Evolutionary conservation across 1,140 invertebrate genomes (phyloP).

Genomic region (Listronotus bonariensis): DNA sequence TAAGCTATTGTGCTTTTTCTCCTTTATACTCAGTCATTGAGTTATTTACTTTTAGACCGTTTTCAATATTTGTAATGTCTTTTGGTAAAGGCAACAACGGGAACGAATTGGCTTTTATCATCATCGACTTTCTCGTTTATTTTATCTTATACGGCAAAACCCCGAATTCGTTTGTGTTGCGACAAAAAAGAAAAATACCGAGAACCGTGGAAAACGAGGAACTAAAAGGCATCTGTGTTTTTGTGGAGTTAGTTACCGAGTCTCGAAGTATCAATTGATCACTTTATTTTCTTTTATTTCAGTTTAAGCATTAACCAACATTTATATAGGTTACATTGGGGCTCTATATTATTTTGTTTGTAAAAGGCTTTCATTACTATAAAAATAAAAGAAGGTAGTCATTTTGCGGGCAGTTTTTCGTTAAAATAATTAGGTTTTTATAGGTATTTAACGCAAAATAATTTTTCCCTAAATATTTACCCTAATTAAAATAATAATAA

Average conservation of each 20-base stretch:
- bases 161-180: slow-evolving; percentile 14
- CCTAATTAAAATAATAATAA: too few relatives aligned
- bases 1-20: slow-evolving; percentile 13
- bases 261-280: neutral
- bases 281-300: slow-evolving; percentile 7
- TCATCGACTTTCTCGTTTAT: slow-evolving; percentile 21
- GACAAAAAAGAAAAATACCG: slow-evolving; percentile 11
- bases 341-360: too few relatives aligned
- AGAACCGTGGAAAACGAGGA: slow-evolving; percentile 14
- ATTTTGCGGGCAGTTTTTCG: too few relatives aligned
- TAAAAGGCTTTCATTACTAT: too few relatives aligned
- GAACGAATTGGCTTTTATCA: slow-evolving; percentile 21
- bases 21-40: slow-evolving; percentile 14
- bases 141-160: slow-evolving; percentile 22
- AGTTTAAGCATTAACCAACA: too few relatives aligned
- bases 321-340: too few relatives aligned
- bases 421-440: too few relatives aligned
- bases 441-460: too few relatives aligned
- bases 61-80: slow-evolving; percentile 27
- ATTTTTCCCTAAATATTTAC: too few relatives aligned
- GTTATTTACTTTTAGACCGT: slow-evolving; percentile 13
- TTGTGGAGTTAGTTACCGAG: slow-evolving; percentile 5
- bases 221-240: slow-evolving; percentile 14
- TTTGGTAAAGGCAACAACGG: slow-evolving; percentile 24
- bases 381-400: too few relatives aligned